These are phyloP conservation scores for Pseudochirops cupreus DNA, from an alignment of 2,797 vertebrate genomes.

Conservation along the genomic window DNA sequence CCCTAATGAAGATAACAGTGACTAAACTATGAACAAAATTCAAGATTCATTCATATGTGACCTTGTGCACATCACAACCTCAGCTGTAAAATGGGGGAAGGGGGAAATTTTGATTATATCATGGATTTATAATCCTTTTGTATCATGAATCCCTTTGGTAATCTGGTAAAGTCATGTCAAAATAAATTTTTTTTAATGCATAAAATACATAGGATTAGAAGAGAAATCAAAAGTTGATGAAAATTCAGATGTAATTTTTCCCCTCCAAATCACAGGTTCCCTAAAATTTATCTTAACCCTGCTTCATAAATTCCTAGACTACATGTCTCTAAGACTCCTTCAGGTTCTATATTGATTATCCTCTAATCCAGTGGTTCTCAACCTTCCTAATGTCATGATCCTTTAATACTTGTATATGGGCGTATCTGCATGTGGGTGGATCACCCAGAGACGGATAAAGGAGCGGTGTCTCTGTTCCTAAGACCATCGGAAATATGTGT, in stretches of 20 bases:
- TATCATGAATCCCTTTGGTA: background rate
- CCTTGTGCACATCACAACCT: background rate
- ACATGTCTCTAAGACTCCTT: background rate
- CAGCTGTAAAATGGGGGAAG: background rate
- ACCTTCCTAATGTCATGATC: too few species aligned
- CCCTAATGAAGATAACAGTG: background rate
- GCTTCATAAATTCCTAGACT: background rate
- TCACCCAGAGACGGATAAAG: too few species aligned
- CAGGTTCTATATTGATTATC: background rate
- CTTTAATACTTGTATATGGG: too few species aligned
- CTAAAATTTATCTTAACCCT: background rate
- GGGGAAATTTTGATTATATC: background rate
- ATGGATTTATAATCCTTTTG: background rate
- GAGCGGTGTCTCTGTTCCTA: too few species aligned
- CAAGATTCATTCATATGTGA: background rate
- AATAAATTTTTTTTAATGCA: background rate
- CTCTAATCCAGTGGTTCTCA: background rate
- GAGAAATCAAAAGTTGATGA: background rate
- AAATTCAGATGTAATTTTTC: background rate
- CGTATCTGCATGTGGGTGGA: too few species aligned
- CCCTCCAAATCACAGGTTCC: background rate
- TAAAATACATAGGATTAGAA: background rate
- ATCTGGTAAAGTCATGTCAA: background rate
- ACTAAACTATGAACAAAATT: background rate
- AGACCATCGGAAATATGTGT: too few species aligned